phyloP scores from a whole-genome alignment of 30 jellyfish, hydroid and myxozoan species.

The Turritopsis dohrnii region DNA sequence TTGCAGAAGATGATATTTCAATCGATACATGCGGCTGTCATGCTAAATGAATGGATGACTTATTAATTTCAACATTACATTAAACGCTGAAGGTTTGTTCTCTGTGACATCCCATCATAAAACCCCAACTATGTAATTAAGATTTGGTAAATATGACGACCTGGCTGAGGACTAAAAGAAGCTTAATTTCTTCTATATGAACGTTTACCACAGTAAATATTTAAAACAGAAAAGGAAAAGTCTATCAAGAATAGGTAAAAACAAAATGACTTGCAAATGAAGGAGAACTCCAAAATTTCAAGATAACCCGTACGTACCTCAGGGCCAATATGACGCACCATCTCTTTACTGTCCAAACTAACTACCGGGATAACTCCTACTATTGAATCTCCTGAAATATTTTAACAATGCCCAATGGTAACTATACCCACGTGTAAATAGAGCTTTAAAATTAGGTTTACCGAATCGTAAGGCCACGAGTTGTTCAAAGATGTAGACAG shows the following conservation, averaged over 20 bases:
- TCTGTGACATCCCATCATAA: no score
- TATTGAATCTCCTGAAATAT: slow-evolving; percentile 19
- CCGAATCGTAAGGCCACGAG: slow-evolving; percentile 17
- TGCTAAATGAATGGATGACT: not conserved
- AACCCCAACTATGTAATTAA: no score
- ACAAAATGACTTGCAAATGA: no score
- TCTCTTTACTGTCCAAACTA: slow-evolving; percentile 5
- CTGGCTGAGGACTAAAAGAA: no score
- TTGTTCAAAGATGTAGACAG: slow-evolving; percentile 22
- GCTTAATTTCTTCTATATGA: no score
- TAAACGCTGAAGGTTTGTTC: no score
- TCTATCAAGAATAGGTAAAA: no score
- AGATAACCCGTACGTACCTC: slow-evolving; percentile 2
- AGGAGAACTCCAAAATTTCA: no score
- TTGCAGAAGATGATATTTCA: not conserved
- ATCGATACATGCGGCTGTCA: not conserved
- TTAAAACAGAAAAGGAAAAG: no score
- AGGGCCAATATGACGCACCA: slow-evolving; percentile 14
- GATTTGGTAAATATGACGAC: no score
- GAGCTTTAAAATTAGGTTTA: not conserved
- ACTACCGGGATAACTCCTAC: slow-evolving; percentile 22
- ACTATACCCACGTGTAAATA: not conserved
- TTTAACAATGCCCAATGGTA: no score
- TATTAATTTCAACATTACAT: not conserved
- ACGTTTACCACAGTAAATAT: no score